phyloP scores from a whole-genome alignment of 2,113 vertebrate genomes.

The Mesoclemmys tuberculata region DNA sequence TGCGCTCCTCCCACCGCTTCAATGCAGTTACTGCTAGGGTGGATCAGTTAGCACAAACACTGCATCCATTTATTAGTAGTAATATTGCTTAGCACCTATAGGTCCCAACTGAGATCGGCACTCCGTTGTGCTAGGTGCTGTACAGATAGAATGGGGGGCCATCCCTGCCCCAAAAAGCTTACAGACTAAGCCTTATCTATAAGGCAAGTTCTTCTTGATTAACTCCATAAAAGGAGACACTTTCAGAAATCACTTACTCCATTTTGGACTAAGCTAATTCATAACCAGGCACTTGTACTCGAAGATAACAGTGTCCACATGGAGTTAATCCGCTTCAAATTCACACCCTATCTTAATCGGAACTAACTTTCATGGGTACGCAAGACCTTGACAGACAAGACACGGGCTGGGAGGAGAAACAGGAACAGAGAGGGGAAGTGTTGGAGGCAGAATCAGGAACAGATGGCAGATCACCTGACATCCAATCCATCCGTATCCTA shows the following conservation, averaged over 20 bases:
- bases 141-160: not conserved
- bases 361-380: not conserved
- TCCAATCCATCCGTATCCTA: not conserved
- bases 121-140: not conserved
- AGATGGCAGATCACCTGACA: not conserved
- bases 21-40: accelerated
- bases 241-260: not conserved
- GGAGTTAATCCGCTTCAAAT: not conserved
- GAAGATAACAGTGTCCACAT: not conserved
- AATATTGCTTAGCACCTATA: accelerated
- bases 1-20: accelerated
- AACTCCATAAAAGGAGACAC: not conserved
- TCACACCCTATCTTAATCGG: not conserved
- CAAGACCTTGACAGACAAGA: not conserved
- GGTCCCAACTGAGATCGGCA: not conserved
- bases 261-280: too few species aligned
- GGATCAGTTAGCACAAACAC: not conserved
- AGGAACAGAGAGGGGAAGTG: not conserved
- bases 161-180: not conserved
- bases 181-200: not conserved
- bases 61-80: not conserved
- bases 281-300: not conserved
- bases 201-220: not conserved
- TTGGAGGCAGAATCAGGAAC: not conserved
- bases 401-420: not conserved